These are phyloP conservation scores for Parazoanthus darwini DNA, from an alignment of 92 coral and sea anemone species.

Conservation along the genomic window DNA sequence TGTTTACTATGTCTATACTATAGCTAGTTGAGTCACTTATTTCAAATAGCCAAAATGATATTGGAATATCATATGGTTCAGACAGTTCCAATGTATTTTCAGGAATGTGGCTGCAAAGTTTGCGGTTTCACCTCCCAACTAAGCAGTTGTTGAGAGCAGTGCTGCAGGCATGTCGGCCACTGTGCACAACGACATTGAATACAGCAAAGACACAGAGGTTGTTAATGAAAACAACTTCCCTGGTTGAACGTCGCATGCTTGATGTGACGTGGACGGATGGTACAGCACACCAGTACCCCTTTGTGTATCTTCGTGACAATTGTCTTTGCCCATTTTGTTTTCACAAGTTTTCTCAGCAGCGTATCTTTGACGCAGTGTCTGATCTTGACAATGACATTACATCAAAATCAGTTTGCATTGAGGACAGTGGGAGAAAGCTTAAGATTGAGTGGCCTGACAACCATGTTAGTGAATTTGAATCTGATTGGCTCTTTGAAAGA, in stretches of 20 bases:
- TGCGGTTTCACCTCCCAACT: neutral
- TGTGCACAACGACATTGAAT: neutral
- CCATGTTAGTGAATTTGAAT: constrained; percentile 69
- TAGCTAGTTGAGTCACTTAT: no score
- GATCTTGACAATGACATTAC: constrained; percentile 50
- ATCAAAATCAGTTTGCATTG: constrained; percentile 47
- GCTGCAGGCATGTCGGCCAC: neutral
- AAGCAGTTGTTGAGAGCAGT: neutral
- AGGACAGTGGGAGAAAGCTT: constrained; percentile 54
- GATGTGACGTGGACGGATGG: constrained; percentile 73
- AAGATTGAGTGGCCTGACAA: constrained; percentile 73
- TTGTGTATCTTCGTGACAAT: constrained; percentile 77
- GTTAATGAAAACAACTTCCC: constrained; percentile 7
- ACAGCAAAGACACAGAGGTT: neutral
- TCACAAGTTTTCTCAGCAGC: constrained; percentile 66
- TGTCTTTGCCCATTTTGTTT: constrained; percentile 79
- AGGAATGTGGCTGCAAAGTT: constrained; percentile 3
- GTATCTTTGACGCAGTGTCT: constrained; percentile 59
- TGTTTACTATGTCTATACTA: no score
- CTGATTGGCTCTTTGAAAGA: constrained; percentile 62
- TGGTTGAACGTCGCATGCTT: neutral
- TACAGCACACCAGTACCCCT: constrained; percentile 61
- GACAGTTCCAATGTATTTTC: neutral
- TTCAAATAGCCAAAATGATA: no score
- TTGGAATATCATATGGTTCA: no score